Evolutionary conservation across 30 jellyfish, hydroid and myxozoan genomes (phyloP).

Genomic region (Pelagia noctiluca): DNA sequence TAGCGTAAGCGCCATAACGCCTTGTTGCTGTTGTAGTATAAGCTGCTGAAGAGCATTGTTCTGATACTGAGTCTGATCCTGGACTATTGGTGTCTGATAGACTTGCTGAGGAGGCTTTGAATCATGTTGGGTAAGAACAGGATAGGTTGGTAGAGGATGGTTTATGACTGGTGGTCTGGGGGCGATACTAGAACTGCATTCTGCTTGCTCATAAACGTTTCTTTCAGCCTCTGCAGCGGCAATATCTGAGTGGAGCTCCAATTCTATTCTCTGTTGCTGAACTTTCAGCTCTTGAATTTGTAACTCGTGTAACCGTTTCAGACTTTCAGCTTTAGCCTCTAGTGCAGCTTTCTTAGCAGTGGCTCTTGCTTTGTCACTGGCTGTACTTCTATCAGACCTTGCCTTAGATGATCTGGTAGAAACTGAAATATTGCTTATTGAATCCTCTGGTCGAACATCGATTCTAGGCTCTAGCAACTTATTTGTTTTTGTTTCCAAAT

Average conservation of each 20-base stretch:
- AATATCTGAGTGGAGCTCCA: constrained; percentile 14
- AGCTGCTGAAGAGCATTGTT: no score
- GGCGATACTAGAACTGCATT: no score
- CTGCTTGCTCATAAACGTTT: constrained; percentile 29
- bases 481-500: neutral
- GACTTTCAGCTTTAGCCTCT: constrained; percentile 15
- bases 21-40: neutral
- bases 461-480: neutral
- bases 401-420: neutral
- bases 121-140: no score
- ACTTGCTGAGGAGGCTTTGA: no score
- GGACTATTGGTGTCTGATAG: no score
- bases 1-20: constrained; percentile 4
- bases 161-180: no score
- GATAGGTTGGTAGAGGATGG: no score
- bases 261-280: neutral
- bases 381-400: constrained; percentile 19
- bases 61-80: no score
- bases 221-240: constrained; percentile 1
- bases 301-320: constrained; percentile 8
- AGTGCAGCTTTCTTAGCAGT: constrained; percentile 24
- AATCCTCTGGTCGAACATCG: constrained; percentile 25
- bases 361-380: constrained; percentile 18
- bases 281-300: constrained; percentile 18
- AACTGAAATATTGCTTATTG: neutral